Evolutionary conservation across 1,140 invertebrate genomes (phyloP), one percentile per base, ranked within the genome.

Genomic region (Philotrypesis tridentata): DNA sequence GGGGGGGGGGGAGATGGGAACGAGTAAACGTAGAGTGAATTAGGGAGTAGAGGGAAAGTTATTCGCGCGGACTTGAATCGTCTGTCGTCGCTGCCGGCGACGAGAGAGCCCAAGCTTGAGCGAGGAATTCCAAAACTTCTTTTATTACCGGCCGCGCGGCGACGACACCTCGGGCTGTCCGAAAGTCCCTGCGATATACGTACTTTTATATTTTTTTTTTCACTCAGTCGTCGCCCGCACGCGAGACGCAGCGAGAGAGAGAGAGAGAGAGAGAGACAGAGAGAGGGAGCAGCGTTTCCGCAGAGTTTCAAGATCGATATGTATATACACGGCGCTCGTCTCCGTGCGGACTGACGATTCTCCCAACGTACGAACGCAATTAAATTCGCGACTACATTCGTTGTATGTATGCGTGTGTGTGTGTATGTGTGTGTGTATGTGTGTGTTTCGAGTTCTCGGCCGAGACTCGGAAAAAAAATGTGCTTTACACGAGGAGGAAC

Each of bases 61-160:
- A 71, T 72, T 74, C 70, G 79, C 63, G 43, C 23, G 61, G 27
- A 61, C 78, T 60, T 83, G 77, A 76, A 83, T 79, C 77, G 71
- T 27, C 72, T 83, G 71, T 48, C 43, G 48, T 55, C 72, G 25
- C 48, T 55, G 48, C 21, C 29, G 43, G 14, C 37, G 14, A n/a
- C n/a, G n/a, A n/a, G n/a, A 25, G 27, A 79, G 37, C 37, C 29
- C 29, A 25, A 79, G 48, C 11, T 29, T 25, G 55, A 65, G 11
- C 2, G 29, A 27, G 43, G 60, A 80, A 48, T 73, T 67, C 67
- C 23, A 74, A 80, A 80, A 80, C 70, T 80, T 80, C 60, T 80
- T 73, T 74, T 73, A 79, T 63, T 72, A 79, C 48, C 48, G n/a
- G 12, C 11, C 33, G 29, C 68, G 31, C 27, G 48, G 29, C 63